Percentiles rank a stretch among this genome's conserved stretches.
Conservation (phyloP, 2,113 vertebrate genomes). For the Gavialis gangeticus region DNA sequence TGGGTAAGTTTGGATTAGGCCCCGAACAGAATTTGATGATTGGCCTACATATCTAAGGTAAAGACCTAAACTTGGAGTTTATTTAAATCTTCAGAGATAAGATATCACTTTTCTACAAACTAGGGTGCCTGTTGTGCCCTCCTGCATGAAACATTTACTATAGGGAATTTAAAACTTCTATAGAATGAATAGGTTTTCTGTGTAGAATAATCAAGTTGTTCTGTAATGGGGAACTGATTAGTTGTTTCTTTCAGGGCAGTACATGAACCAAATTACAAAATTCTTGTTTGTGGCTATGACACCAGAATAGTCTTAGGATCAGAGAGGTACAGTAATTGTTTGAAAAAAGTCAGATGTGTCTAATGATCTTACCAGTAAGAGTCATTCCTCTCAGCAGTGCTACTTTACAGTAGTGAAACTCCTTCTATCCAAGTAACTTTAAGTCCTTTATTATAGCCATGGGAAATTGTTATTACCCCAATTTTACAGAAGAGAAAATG, state of each 20-base stretch:
- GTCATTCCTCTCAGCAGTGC: rapidly evolving
- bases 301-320: rapidly evolving
- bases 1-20: rapidly evolving
- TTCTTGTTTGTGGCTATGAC: background rate
- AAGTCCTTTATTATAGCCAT: rapidly evolving
- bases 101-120: background rate
- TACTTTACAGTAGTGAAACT: rapidly evolving
- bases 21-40: background rate
- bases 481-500: background rate
- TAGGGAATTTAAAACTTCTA: background rate
- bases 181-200: background rate
- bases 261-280: background rate
- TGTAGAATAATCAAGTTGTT: background rate
- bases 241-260: background rate
- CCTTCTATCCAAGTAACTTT: background rate
- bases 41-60: background rate
- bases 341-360: rapidly evolving
- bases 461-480: rapidly evolving
- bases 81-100: background rate
- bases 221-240: background rate
- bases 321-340: rapidly evolving
- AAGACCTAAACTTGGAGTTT: background rate
- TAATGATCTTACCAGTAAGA: too few relatives aligned
- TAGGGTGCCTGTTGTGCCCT: rapidly evolving
- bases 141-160: rapidly evolving